Conservation (phyloP, 2,888 invertebrate species). For the Strigamia maritima region DNA sequence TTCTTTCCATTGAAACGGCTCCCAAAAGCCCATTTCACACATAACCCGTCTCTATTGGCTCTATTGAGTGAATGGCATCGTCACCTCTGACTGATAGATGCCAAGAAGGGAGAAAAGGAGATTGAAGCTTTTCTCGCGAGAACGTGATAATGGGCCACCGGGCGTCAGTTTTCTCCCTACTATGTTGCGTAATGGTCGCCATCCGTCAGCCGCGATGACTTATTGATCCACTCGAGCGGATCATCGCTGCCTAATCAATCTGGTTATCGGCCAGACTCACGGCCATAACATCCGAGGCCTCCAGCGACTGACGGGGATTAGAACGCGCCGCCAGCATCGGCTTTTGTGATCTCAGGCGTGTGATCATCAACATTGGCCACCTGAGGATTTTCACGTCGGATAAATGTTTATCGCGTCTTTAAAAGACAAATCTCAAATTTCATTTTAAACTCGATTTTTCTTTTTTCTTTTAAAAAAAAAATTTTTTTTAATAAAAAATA, state of each 20-base stretch:
- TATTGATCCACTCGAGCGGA: slow-evolving; percentile 37
- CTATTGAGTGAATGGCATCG: slow-evolving; percentile 17
- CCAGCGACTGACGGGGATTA: slow-evolving; percentile 25
- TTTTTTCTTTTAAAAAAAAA: background rate
- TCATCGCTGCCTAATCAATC: slow-evolving; percentile 38
- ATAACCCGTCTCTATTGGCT: slow-evolving; percentile 19
- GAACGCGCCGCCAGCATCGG: slow-evolving; percentile 28
- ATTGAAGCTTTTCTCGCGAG: slow-evolving; percentile 34
- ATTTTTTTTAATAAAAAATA: background rate
- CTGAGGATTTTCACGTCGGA: slow-evolving; percentile 32
- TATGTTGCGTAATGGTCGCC: slow-evolving; percentile 34
- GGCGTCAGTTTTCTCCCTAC: slow-evolving; percentile 10
- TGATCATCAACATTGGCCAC: slow-evolving; percentile 32
- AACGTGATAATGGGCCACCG: slow-evolving; percentile 22
- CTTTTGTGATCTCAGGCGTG: slow-evolving; percentile 28
- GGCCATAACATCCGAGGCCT: slow-evolving; percentile 14
- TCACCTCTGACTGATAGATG: slow-evolving; percentile 33
- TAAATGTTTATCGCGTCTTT: slow-evolving; percentile 24
- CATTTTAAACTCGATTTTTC: background rate
- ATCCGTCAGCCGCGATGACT: slow-evolving; percentile 32
- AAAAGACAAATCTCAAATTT: slow-evolving; percentile 10
- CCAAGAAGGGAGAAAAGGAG: slow-evolving; percentile 25
- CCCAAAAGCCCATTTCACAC: slow-evolving; percentile 34
- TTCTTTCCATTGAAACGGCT: background rate
- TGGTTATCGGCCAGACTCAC: slow-evolving; percentile 26